A percentile compares a stretch with the other conserved stretches of the same genome.
phyloP scores from a whole-genome alignment of 2,797 vertebrate genomes.

The Pipistrellus pygmaeus region DNA sequence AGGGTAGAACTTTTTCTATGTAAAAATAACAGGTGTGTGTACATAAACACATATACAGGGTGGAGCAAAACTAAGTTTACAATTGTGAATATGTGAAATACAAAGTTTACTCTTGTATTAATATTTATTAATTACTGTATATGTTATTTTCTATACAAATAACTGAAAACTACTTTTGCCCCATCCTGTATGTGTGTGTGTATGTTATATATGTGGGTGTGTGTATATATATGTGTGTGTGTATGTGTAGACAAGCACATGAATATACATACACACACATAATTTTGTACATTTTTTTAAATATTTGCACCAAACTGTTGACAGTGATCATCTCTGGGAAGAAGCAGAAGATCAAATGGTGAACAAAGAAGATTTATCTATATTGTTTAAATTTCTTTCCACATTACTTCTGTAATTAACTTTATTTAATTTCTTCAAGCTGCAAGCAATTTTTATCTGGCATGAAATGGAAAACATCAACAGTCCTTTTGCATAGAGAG shows the following conservation, averaged over 20 bases:
- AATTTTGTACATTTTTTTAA: neutral
- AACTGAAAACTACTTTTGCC: neutral
- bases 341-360: conserved; percentile 32
- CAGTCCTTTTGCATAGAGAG: conserved; percentile 45
- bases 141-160: neutral
- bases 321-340: conserved; percentile 4
- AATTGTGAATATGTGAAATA: neutral
- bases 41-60: neutral
- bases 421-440: conserved; percentile 51
- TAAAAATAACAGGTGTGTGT: neutral
- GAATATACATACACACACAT: neutral
- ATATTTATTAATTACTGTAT: neutral
- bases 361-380: conserved; percentile 50
- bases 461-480: conserved; percentile 63
- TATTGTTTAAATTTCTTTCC: conserved; percentile 53
- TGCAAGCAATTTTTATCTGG: conserved; percentile 67
- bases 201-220: too few species aligned
- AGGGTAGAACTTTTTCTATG: neutral
- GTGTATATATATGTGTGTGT: neutral
- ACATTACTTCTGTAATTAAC: conserved; percentile 53
- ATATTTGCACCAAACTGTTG: conserved; percentile 7
- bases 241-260: neutral
- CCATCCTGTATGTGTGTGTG: neutral
- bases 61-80: neutral
- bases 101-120: neutral